Conservation (phyloP, 2,888 invertebrate species). For the Sarcophaga rosellei region DNA sequence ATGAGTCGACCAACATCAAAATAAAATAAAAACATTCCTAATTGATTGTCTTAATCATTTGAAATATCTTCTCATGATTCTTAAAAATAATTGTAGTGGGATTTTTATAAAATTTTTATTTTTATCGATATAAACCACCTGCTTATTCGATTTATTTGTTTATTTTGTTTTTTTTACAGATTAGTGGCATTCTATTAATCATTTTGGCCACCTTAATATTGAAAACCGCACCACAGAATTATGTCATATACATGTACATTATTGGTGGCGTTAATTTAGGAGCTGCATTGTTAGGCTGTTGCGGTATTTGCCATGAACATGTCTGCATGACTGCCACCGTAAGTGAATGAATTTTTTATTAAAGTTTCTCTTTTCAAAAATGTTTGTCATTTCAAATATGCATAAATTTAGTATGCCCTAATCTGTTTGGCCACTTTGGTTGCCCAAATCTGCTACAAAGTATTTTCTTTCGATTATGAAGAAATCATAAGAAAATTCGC, state of each 20-base stretch:
- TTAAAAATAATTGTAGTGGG: too few species aligned
- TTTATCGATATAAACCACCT: background rate
- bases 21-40: conserved; percentile 4
- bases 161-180: conserved; percentile 63
- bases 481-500: conserved; percentile 83
- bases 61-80: too few species aligned
- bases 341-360: conserved; percentile 56
- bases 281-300: conserved; percentile 75
- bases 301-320: conserved; percentile 75
- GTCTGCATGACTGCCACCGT: conserved; percentile 75
- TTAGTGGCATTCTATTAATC: conserved; percentile 73
- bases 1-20: too few species aligned
- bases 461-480: conserved; percentile 83
- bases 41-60: conserved; percentile 15
- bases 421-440: conserved; percentile 87
- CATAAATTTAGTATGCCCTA: conserved; percentile 84
- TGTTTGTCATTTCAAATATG: background rate
- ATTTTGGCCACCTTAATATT: conserved; percentile 71
- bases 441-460: conserved; percentile 86
- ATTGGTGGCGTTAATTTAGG: conserved; percentile 73
- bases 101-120: background rate
- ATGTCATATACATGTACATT: conserved; percentile 72
- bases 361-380: background rate
- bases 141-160: background rate
- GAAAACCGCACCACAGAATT: conserved; percentile 71